Conservation (phyloP, 92 coral and sea anemone species). For the Palythoa caribaeorum region DNA sequence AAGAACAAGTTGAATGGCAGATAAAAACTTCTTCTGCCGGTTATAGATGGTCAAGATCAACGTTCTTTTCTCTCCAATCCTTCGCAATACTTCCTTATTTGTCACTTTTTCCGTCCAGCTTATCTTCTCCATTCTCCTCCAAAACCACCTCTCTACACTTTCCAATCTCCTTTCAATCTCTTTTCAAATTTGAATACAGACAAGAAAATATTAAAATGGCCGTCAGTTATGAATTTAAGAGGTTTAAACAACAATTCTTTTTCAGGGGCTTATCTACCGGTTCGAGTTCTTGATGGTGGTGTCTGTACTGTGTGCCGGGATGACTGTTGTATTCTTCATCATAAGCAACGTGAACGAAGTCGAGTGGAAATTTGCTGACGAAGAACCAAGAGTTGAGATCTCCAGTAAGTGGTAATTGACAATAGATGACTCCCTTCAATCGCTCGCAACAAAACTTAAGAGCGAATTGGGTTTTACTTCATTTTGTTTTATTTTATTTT, state of each 20-base stretch:
- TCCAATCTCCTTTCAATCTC: no score
- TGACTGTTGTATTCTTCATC: constrained; percentile 93
- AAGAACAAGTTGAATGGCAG: not conserved
- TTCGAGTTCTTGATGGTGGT: constrained; percentile 95
- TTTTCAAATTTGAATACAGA: no score
- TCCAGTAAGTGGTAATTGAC: constrained; percentile 75
- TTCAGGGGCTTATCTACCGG: constrained; percentile 94
- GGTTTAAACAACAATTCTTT: not conserved
- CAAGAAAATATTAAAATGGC: not conserved
- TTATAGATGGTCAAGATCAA: no score
- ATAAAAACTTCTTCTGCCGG: not conserved
- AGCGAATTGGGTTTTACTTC: not conserved
- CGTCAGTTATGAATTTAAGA: not conserved
- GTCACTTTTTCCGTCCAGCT: no score
- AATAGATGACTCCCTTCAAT: not conserved
- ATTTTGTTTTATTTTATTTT: not conserved
- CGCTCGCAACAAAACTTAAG: no score
- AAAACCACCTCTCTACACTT: no score
- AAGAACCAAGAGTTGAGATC: constrained; percentile 85
- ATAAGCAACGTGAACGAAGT: constrained; percentile 92
- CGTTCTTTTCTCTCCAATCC: no score
- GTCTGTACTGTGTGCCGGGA: constrained; percentile 91
- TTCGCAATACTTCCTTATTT: no score
- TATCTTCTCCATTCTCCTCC: no score
- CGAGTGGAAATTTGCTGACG: constrained; percentile 96